Evolutionary conservation across 2,113 vertebrate species (phyloP).

Genomic region (Ptilorrhoa leucosticta): DNA sequence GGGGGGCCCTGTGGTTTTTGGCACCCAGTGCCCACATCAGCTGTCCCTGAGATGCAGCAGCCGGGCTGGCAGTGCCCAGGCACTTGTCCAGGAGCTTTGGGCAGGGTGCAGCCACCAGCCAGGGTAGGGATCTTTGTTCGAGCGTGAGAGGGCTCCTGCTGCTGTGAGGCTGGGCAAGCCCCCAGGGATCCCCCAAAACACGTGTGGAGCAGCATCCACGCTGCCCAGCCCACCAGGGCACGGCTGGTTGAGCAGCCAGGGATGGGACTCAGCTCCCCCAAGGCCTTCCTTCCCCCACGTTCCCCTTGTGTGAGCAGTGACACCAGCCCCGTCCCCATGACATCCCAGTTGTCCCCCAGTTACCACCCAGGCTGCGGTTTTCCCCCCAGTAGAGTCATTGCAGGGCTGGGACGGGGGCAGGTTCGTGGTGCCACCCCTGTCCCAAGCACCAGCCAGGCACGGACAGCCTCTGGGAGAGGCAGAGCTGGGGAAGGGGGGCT

Average conservation of each 20-base stretch:
- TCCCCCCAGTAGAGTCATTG: not conserved
- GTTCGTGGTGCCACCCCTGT: not conserved
- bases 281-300: not conserved
- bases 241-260: not conserved
- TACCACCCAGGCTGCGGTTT: not conserved
- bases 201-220: rapidly evolving
- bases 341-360: not conserved
- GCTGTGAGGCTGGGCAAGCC: rapidly evolving
- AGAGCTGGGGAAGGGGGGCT: not conserved
- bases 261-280: not conserved
- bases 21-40: not conserved
- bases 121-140: not conserved
- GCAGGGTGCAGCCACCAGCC: not conserved
- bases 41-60: not conserved
- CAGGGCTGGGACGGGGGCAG: not conserved
- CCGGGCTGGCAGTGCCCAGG: rapidly evolving
- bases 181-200: not conserved
- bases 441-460: rapidly evolving
- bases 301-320: not conserved
- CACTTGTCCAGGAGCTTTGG: not conserved
- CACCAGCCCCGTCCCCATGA: too few species aligned
- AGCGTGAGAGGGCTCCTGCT: not conserved
- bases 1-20: not conserved
- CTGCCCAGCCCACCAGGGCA: not conserved
- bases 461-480: not conserved